phyloP scores from a whole-genome alignment of 2,888 invertebrate genomes.

The Phlogophora meticulosa region DNA sequence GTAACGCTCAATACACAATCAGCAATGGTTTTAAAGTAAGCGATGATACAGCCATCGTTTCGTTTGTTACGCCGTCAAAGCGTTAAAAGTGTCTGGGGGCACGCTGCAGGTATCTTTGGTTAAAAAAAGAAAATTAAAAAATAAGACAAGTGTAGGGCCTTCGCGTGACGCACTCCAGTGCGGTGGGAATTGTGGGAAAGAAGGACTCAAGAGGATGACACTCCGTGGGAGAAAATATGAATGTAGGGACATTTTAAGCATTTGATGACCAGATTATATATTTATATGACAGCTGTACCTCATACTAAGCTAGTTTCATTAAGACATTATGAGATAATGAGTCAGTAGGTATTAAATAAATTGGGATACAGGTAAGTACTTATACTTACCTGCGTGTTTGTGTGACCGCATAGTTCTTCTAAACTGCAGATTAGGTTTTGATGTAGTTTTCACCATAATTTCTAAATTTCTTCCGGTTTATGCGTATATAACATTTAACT shows the following conservation, averaged over 20 bases:
- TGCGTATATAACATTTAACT: too few species aligned
- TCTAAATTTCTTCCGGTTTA: too few species aligned
- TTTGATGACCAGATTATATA: too few species aligned
- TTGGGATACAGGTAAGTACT: background rate
- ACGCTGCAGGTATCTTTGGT: constrained; percentile 71
- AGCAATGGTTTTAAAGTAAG: constrained; percentile 30
- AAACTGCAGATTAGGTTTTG: too few species aligned
- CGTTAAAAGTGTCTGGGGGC: constrained; percentile 68
- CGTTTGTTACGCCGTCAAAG: constrained; percentile 60
- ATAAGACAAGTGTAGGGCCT: constrained; percentile 70
- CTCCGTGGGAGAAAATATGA: constrained; percentile 44
- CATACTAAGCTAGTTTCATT: background rate
- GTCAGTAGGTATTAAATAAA: background rate
- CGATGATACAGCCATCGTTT: constrained; percentile 35
- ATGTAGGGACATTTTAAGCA: background rate
- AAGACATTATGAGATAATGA: background rate
- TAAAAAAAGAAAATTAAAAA: constrained; percentile 69
- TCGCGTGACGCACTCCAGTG: constrained; percentile 64
- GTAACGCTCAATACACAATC: background rate
- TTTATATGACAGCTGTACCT: background rate
- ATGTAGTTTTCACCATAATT: too few species aligned
- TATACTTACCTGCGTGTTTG: background rate
- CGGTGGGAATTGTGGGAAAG: constrained; percentile 61
- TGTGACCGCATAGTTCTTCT: too few species aligned
- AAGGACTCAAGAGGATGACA: constrained; percentile 20